Base-by-base conservation (phyloP, 2,113 vertebrate genomes). In the Grammomys surdaster region DNA sequence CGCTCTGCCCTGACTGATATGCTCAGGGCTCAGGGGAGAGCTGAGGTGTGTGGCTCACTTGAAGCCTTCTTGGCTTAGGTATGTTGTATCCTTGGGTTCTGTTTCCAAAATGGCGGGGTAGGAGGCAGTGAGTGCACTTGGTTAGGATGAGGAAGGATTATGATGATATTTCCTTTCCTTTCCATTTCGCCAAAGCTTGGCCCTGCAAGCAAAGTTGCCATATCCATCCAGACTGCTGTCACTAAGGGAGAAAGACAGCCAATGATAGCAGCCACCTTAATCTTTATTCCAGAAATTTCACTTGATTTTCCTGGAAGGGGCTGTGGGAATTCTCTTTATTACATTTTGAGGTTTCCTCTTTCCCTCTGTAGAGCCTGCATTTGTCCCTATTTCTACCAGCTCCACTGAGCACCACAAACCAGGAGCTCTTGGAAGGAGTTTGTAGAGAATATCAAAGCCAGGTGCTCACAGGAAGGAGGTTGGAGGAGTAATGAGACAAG, bases 271-370 rank as follows among this genome's bases (percentile, higher is more conserved):
- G 84, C 63, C 78, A 22, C 88, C 89, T 96, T 92, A 82, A 95
- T 87, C 88, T 76, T 84, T 85, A 14, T 0, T 84, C 89, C 78
- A 87, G 88, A 70, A 69, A 95, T 92, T 97, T 97, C 93, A 84
- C 91, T 95, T 81, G 90, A 97, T 91, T 97, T 97, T 72, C 88
- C 88, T 93, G 72, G 67, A 33, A 96, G 85, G 88, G 78, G 72
- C 33, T 58, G 12, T 43, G 70, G 14, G 92, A 76, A 75, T 81
- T 86, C 94, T 96, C 93, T 95, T 65, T 69, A 67, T 92, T 94
- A 72, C 24, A n/a, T 31, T 75, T 43, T 9, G 36, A 97, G 58
- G 73, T 43, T 84, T 48, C 90, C 48, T 76, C 69, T n/a, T 77
- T 60, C 40, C 70, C 94, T 94, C 82, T 46, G 40, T 33, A 88